These are phyloP conservation scores for Drosophila anomelani DNA, from an alignment of 2,888 invertebrate species.

Conservation along the genomic window DNA sequence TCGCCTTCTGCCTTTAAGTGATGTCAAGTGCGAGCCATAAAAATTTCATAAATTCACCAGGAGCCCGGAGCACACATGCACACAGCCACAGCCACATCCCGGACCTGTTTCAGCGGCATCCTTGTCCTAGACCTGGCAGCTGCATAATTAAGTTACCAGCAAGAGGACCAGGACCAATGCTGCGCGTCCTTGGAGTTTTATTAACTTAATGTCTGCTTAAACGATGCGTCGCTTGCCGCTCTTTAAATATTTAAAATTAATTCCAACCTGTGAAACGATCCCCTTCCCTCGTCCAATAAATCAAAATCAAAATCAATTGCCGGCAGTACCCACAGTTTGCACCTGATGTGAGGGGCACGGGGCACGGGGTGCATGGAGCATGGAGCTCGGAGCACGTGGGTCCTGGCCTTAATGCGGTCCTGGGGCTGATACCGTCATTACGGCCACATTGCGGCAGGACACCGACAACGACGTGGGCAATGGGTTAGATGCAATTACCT, in stretches of 20 bases:
- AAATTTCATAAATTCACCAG: conserved; percentile 43
- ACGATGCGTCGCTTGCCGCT: conserved; percentile 55
- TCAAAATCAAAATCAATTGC: conserved; percentile 75
- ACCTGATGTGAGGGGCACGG: conserved; percentile 9
- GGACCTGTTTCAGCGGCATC: not conserved
- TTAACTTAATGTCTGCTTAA: conserved; percentile 74
- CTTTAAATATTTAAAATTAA: conserved; percentile 77
- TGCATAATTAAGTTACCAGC: conserved; percentile 72
- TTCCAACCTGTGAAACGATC: conserved; percentile 49
- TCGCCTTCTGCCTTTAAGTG: conserved; percentile 6
- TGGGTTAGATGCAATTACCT: conserved; percentile 61
- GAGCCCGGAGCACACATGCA: conserved; percentile 8
- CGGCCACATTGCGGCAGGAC: conserved; percentile 66
- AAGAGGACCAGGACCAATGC: not conserved
- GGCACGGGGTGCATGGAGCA: not conserved
- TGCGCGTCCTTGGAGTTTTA: conserved; percentile 69
- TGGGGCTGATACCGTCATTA: conserved; percentile 62
- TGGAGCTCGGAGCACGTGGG: not conserved
- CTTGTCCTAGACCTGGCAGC: conserved; percentile 39
- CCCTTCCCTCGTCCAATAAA: conserved; percentile 46
- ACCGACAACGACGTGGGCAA: conserved; percentile 32
- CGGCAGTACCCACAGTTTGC: conserved; percentile 51
- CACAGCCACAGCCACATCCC: conserved; percentile 6
- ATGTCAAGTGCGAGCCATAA: conserved; percentile 48
- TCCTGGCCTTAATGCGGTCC: conserved; percentile 12